Evolutionary conservation across 2,113 vertebrate species (phyloP).

Genomic region (Psephotus haematonotus): DNA sequence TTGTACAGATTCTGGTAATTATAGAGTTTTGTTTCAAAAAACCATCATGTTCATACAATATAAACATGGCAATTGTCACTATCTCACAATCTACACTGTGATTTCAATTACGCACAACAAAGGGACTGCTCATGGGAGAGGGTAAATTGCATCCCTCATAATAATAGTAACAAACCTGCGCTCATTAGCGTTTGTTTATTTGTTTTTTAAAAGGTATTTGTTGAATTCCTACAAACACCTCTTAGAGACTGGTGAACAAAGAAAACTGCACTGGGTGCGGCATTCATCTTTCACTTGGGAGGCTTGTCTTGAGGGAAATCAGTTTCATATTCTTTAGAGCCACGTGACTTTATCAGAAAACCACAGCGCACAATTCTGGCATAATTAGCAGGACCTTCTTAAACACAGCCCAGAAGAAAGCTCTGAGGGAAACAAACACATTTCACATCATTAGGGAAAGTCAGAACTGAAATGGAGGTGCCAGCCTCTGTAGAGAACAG

Average conservation of each 20-base stretch:
- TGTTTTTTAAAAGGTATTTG: conserved; percentile 14
- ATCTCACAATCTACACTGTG: conserved; percentile 45
- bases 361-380: not conserved
- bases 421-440: not conserved
- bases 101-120: conserved; percentile 53
- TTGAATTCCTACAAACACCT: conserved; percentile 10
- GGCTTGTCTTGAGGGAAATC: conserved; percentile 41
- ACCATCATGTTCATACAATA: not conserved
- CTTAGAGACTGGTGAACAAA: not conserved
- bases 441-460: conserved; percentile 16
- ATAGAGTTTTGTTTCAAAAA: conserved; percentile 24
- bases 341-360: conserved; percentile 51
- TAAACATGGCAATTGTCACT: conserved; percentile 34
- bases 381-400: conserved; percentile 50
- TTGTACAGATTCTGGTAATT: conserved; percentile 14
- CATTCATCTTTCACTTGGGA: not conserved
- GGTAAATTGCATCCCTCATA: not conserved
- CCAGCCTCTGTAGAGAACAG: not conserved
- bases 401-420: conserved; percentile 22
- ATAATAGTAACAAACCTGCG: conserved; percentile 25
- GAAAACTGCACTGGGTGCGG: conserved; percentile 1
- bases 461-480: conserved; percentile 18
- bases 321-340: conserved; percentile 18
- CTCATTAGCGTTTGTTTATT: not conserved
- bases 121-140: not conserved